phyloP scores from a whole-genome alignment of 2,888 invertebrate genomes.

The Leptinotarsa juncta region DNA sequence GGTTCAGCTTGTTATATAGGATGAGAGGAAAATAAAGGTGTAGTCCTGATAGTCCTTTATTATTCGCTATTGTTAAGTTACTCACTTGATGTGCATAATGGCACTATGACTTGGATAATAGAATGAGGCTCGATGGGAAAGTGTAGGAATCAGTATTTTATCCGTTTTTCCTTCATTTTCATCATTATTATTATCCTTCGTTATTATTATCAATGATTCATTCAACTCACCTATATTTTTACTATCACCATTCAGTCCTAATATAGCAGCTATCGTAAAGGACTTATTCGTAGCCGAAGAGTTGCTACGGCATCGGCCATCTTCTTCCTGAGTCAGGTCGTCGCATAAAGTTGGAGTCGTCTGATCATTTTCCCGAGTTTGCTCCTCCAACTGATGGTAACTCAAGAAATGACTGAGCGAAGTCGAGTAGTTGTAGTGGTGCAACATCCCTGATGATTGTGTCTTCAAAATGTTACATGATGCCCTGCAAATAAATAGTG shows the following conservation, averaged over 20 bases:
- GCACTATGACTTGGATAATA: too few relatives aligned
- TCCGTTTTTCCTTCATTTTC: too few relatives aligned
- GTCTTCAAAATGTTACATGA: neutral
- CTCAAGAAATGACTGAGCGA: constrained; percentile 63
- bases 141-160: too few relatives aligned
- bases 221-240: constrained; percentile 47
- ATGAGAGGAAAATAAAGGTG: too few relatives aligned
- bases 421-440: constrained; percentile 64
- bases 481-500: constrained; percentile 11
- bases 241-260: constrained; percentile 71
- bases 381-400: constrained; percentile 62
- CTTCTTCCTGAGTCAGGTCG: constrained; percentile 58
- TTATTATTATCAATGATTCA: too few relatives aligned
- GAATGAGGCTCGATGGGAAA: neutral
- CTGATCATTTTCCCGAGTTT: constrained; percentile 57
- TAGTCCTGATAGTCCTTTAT: too few relatives aligned
- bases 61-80: too few relatives aligned
- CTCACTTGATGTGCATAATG: too few relatives aligned
- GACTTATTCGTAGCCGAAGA: constrained; percentile 67
- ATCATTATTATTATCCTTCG: too few relatives aligned
- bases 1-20: too few relatives aligned
- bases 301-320: constrained; percentile 58
- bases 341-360: constrained; percentile 57
- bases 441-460: constrained; percentile 57
- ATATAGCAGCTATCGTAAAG: constrained; percentile 89